phyloP scores from a whole-genome alignment of 2,888 invertebrate genomes.

The Loripinus fragilis region DNA sequence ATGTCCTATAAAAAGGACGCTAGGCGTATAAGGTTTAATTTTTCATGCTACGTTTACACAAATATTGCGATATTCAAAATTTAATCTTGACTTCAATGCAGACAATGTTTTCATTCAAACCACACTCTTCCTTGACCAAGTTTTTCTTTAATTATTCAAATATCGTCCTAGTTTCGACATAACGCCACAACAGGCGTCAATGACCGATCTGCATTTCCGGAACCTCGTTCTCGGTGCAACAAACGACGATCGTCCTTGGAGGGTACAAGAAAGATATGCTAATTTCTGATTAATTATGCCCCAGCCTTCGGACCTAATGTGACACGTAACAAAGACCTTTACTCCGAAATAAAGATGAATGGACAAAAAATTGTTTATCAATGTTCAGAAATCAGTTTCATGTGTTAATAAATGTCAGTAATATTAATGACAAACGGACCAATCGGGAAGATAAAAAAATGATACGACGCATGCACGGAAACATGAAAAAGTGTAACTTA shows the following conservation, averaged over 20 bases:
- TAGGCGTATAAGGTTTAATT: no score
- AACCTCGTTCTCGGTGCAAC: background rate
- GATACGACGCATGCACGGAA: no score
- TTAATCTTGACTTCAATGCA: no score
- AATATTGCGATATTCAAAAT: no score
- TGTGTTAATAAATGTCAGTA: slow-evolving; percentile 13
- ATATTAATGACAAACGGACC: slow-evolving; percentile 12
- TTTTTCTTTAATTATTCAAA: no score
- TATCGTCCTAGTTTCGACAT: no score
- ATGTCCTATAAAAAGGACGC: no score
- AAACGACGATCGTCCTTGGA: background rate
- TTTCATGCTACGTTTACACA: no score
- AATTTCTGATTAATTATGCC: slow-evolving; percentile 12
- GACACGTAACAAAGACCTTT: slow-evolving; percentile 15
- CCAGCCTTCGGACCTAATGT: slow-evolving; percentile 6
- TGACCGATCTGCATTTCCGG: slow-evolving; percentile 2
- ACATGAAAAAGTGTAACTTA: no score
- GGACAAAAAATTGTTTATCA: slow-evolving; percentile 11
- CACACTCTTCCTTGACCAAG: no score
- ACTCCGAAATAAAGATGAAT: slow-evolving; percentile 13
- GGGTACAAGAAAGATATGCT: background rate
- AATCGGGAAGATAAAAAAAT: background rate
- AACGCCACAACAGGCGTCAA: background rate
- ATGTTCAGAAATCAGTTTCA: background rate
- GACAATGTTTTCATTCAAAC: no score